Evolutionary conservation across 2,797 vertebrate genomes (phyloP).

Genomic region (Enteromius afrohamiltoni): DNA sequence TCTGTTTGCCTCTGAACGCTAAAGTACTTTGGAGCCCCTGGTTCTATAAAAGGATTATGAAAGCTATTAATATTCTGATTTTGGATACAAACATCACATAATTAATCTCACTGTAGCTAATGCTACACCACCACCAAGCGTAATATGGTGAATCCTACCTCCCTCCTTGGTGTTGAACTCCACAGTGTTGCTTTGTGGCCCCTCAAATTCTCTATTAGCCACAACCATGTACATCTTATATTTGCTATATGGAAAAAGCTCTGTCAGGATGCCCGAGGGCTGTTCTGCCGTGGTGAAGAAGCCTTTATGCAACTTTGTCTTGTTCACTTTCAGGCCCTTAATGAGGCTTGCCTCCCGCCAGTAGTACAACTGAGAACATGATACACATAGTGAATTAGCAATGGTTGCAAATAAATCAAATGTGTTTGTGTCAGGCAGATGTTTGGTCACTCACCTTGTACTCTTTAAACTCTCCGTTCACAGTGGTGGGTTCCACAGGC

Average conservation of each 20-base stretch:
- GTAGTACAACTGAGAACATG: slow-evolving; percentile 86
- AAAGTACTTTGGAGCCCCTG: slow-evolving; percentile 88
- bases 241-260: slow-evolving; percentile 89
- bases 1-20: slow-evolving; percentile 85
- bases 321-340: slow-evolving; percentile 85
- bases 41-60: slow-evolving; percentile 76
- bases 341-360: slow-evolving; percentile 92
- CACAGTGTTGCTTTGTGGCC: slow-evolving; percentile 86
- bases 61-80: slow-evolving; percentile 13
- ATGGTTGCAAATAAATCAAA: neutral
- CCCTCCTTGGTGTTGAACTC: slow-evolving; percentile 92
- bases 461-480: slow-evolving; percentile 93
- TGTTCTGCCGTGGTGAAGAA: slow-evolving; percentile 79
- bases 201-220: slow-evolving; percentile 88
- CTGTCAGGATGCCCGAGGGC: slow-evolving; percentile 80
- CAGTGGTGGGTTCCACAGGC: slow-evolving; percentile 83
- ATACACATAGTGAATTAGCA: slow-evolving; percentile 6
- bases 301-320: slow-evolving; percentile 86
- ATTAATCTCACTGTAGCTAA: neutral
- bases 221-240: slow-evolving; percentile 96
- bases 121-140: neutral
- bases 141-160: slow-evolving; percentile 77
- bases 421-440: neutral
- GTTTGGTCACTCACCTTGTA: slow-evolving; percentile 85
- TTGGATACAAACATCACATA: neutral